Base-by-base conservation (phyloP, 2,888 invertebrate genomes). In the Lymantria dispar region DNA sequence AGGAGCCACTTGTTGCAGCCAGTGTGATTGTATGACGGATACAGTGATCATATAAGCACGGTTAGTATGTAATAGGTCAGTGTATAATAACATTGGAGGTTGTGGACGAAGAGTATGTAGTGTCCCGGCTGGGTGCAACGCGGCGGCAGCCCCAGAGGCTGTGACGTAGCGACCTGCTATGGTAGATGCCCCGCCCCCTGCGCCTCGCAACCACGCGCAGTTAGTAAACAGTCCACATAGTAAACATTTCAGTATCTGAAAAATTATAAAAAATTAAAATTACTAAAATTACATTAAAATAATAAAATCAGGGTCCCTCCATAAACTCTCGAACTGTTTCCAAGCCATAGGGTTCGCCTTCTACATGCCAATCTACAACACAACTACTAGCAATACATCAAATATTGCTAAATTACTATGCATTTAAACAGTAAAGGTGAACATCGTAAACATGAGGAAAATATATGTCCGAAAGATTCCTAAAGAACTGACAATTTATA, bases 1-100 rank as follows among this genome's bases (percentile, higher is more conserved):
- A 0, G 87, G 86, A 38, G 81, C 87, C 0, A 80, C 78, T 31
- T 80, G 87, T 11, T 78, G 90, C 54, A 98, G 84, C 98, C 98
- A 98, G 30, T 96, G 94, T 9, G 94, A 91, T 74, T 97, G 96
- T 44, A 98, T 94, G 37, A 94, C 93, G 9, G 96, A 95, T 40
- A 96, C 89, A 53, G 94, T 94, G 67, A 96, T 93, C 77, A 98
- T 93, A 87, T 96, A 98, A 60, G 95, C 93, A 64, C 96, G 95
- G 51, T 93, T 93, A 0, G 98, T 98, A 72, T 96, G 94, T n/a
- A 98, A 94, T 43, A 98, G 93, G 88, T 98, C 98, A 0, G 96
- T 95, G 85, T 95, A 98, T 0, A 98, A 93, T 54, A 95, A 93
- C 14, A 94, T 93, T 7, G 97, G 95, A 51, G 95, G 94, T 52